phyloP scores from a whole-genome alignment of 2,888 invertebrate species.

The Biston stratarius region DNA sequence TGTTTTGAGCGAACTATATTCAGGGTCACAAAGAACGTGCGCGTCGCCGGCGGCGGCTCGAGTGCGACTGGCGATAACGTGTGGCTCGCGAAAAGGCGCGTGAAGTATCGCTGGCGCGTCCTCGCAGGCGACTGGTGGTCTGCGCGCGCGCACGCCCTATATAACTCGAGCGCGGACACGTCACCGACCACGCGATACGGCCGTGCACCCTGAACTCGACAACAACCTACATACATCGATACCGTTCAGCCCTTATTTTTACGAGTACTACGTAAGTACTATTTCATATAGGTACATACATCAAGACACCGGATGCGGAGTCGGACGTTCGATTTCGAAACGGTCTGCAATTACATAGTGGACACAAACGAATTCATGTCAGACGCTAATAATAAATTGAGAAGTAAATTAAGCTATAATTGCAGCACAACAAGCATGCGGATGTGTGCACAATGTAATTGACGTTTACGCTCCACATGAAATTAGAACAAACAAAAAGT shows the following conservation, averaged over 20 bases:
- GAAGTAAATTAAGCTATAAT: conserved; percentile 43
- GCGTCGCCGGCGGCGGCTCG: conserved; percentile 63
- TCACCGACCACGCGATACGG: conserved; percentile 77
- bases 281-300: conserved; percentile 18
- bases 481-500: conserved; percentile 57
- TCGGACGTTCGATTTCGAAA: conserved; percentile 35
- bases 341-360: conserved; percentile 25
- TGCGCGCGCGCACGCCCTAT: conserved; percentile 83
- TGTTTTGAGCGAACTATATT: conserved; percentile 56
- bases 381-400: conserved; percentile 38
- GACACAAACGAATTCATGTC: conserved; percentile 36
- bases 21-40: conserved; percentile 60
- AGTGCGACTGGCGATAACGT: conserved; percentile 51
- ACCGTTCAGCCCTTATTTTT: conserved; percentile 67
- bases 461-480: conserved; percentile 41
- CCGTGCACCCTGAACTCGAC: conserved; percentile 79
- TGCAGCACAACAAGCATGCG: conserved; percentile 48
- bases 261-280: not conserved
- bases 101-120: conserved; percentile 67
- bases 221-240: conserved; percentile 70
- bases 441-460: conserved; percentile 50
- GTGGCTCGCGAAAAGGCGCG: conserved; percentile 47
- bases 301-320: conserved; percentile 26
- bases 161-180: conserved; percentile 82
- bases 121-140: conserved; percentile 88